Evolutionary conservation across 2,113 vertebrate genomes (phyloP), one percentile per base, ranked within the genome.

Genomic region (Onychorhynchus coronatus): DNA sequence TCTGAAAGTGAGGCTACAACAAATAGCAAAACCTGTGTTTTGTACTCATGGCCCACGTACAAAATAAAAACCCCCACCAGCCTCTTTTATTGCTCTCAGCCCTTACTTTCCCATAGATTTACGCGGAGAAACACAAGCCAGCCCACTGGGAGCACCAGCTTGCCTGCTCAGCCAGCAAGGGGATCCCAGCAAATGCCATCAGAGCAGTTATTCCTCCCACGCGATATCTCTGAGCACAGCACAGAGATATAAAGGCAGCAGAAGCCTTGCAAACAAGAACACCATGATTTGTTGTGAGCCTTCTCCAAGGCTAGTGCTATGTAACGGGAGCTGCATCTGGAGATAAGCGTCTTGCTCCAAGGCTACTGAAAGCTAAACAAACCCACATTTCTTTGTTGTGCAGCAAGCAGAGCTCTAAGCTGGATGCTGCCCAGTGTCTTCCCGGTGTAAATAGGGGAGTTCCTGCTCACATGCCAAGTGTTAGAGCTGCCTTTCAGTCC

Each of bases 351-450:
- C 49, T 93, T 61, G 91, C 91, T 95, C 73, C 70, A 87, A 94
- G 83, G 91, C 66, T 68, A n/a, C 56, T 20, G 58, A 77, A 74
- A 96, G 75, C 79, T 87, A 72, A 94, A 96, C 84, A 91, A 77
- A 46, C 68, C 17, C 0, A 6, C 35, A 62, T 58, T 89, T 91
- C 58, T 89, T 96, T 89, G 82, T 42, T 65, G 49, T 24, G 49
- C 7, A 7, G 50, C 58, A 70, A 66, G 72, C 65, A 89, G 68
- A 92, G n/a, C 66, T 68, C 52, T 53, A 49, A 96, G 55, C 70
- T 93, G 85, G 59, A 83, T 83, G 68, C 44, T 87, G 76, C 61
- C 85, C 7, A 7, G 56, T 92, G 83, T 65, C 41, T 87, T 77
- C 41, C 41, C 61, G 44, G 14, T 61, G 41, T 91, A 87, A 88